A percentile compares a stretch with the other conserved stretches of the same genome.
These are phyloP conservation scores for Lacerta bilineata DNA, from an alignment of 2,797 vertebrate genomes.

Conservation along the genomic window DNA sequence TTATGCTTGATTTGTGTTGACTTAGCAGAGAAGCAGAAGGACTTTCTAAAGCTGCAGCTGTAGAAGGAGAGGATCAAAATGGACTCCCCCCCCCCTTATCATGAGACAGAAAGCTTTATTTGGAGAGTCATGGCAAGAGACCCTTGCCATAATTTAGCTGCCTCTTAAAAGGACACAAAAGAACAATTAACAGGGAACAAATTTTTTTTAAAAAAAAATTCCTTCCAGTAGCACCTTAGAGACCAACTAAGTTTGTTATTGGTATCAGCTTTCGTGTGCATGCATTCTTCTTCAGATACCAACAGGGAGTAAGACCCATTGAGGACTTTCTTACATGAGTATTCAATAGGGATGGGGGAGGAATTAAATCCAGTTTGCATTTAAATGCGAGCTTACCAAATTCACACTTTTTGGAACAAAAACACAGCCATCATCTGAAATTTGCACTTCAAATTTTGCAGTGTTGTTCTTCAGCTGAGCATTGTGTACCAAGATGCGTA, in stretches of 20 bases:
- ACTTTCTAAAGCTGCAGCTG: conserved; percentile 61
- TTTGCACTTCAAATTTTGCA: too few relatives aligned
- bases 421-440: conserved; percentile 23
- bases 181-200: too few relatives aligned
- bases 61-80: conserved; percentile 62
- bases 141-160: not conserved
- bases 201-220: too few relatives aligned
- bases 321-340: not conserved
- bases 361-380: not conserved
- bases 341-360: too few relatives aligned
- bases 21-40: conserved; percentile 75
- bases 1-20: conserved; percentile 80
- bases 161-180: not conserved
- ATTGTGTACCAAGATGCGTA: too few relatives aligned
- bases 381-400: not conserved
- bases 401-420: not conserved
- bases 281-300: too few relatives aligned
- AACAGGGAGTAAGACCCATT: not conserved
- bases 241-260: too few relatives aligned
- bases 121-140: not conserved
- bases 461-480: too few relatives aligned
- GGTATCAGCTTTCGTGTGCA: too few relatives aligned
- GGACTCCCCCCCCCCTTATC: conserved; percentile 6
- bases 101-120: not conserved
- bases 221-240: too few relatives aligned